Evolutionary conservation across 2,888 invertebrate species (phyloP), one percentile per base, ranked within the genome.

Genomic region (Pelosia muscerda): DNA sequence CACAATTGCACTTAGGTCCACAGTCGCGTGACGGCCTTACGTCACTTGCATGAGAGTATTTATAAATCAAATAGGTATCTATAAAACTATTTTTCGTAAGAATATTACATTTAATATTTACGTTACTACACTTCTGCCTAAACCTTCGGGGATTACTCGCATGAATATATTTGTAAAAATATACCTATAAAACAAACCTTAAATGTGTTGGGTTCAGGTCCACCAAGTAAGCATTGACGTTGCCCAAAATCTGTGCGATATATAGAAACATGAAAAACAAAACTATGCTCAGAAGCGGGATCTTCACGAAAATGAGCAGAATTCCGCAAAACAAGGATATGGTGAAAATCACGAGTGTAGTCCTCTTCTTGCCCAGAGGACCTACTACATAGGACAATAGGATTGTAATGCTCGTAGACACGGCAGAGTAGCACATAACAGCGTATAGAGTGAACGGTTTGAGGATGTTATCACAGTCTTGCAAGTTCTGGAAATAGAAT

Each of bases 151-250:
- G n/a, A n/a, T n/a, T n/a, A n/a, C n/a, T n/a, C n/a, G n/a, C n/a
- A n/a, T n/a, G n/a, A n/a, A n/a, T n/a, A n/a, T n/a, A n/a, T n/a
- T n/a, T n/a, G n/a, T n/a, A n/a, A n/a, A n/a, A n/a, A n/a, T n/a
- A n/a, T n/a, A n/a, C n/a, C n/a, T n/a, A n/a, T n/a, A n/a, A 22
- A 34, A 59, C 67, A n/a, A 63, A 92, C 93, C 93, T 89, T 63
- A 93, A 85, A 84, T 92, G 85, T 5, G 93, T 94, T 28, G 93
- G 93, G 72, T 92, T 93, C 22, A 92, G 68, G 22, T 93, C 94
- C 22, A 93, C 90, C 65, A 93, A 82, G 77, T 90, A 93, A 2
- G 91, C 90, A 65, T 94, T 93, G 0, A 90, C 81, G 67, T 90
- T 92, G 22, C 92, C 92, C 73, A 93, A 79, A 66, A 92, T 91